Percentiles rank a stretch among this genome's conserved stretches.
These are phyloP conservation scores for Drosophila asahinai DNA, from an alignment of 1,140 invertebrate genomes.

Conservation along the genomic window DNA sequence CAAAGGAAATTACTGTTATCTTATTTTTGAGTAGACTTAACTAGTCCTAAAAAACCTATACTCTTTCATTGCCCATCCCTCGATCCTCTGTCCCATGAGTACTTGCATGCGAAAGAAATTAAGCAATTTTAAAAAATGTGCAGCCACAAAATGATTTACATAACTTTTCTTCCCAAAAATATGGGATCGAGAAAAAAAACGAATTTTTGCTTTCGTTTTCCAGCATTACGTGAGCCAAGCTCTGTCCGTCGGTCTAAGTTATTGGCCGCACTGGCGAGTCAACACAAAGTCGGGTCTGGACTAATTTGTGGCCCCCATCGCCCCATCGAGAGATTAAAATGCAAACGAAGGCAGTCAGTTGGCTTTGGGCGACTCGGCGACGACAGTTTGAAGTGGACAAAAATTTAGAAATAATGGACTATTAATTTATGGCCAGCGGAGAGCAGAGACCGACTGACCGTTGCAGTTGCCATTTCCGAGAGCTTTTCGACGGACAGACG, in stretches of 20 bases:
- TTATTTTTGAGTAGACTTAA: neutral
- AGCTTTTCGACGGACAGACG: conserved; percentile 38
- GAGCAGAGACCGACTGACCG: conserved; percentile 26
- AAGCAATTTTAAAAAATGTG: conserved; percentile 64
- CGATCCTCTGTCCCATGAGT: conserved; percentile 2
- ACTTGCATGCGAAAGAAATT: conserved; percentile 41
- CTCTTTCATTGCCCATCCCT: conserved; percentile 1
- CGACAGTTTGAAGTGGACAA: conserved; percentile 81
- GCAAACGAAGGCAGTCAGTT: conserved; percentile 71
- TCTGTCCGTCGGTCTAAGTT: conserved; percentile 58
- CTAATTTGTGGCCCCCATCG: conserved; percentile 70
- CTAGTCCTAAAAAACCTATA: neutral
- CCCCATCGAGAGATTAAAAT: conserved; percentile 67
- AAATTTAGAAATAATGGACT: conserved; percentile 82
- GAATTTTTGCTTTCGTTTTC: conserved; percentile 63
- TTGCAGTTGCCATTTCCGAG: conserved; percentile 68
- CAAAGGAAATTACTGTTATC: neutral
- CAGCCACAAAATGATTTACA: conserved; percentile 65
- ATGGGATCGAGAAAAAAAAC: conserved; percentile 11
- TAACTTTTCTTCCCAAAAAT: conserved; percentile 46
- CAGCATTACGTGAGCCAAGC: conserved; percentile 50
- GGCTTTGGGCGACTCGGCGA: conserved; percentile 56
- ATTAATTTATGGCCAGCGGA: conserved; percentile 74
- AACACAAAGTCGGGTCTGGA: conserved; percentile 71
- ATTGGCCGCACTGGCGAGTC: conserved; percentile 77